These are phyloP conservation scores for Heteromurus nitidus DNA, from an alignment of 2,888 invertebrate species.

Conservation along the genomic window DNA sequence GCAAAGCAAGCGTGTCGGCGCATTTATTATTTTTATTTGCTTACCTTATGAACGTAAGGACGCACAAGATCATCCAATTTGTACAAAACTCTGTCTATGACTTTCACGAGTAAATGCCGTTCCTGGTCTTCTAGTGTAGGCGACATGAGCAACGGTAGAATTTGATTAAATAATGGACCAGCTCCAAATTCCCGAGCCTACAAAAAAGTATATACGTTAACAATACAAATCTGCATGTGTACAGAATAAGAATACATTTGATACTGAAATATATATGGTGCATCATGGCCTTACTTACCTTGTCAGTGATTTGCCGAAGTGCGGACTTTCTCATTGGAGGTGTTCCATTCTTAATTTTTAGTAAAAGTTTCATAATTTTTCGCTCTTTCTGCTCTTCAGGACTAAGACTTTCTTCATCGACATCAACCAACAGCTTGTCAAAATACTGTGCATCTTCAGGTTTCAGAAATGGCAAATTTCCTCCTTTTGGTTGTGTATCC, in stretches of 20 bases:
- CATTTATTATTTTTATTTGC: too few relatives aligned
- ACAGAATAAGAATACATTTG: too few relatives aligned
- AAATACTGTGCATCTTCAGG: conserved; percentile 99
- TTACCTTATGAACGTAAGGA: conserved; percentile 97
- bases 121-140: conserved; percentile 99
- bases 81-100: conserved; percentile 98
- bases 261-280: too few relatives aligned
- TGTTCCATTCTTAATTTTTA: conserved; percentile 99
- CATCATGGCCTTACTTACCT: conserved; percentile 76
- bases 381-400: conserved; percentile 99
- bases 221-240: background rate
- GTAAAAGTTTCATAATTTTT: conserved; percentile 97
- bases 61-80: conserved; percentile 98
- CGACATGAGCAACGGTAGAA: conserved; percentile 98
- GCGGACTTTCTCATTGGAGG: conserved; percentile 99
- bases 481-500: conserved; percentile 96
- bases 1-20: too few relatives aligned
- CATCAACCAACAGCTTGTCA: conserved; percentile 97
- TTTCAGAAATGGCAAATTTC: conserved; percentile 98
- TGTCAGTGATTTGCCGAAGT: conserved; percentile 97
- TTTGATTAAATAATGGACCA: conserved; percentile 99
- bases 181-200: conserved; percentile 96
- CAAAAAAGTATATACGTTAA: conserved; percentile 13
- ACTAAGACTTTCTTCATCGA: conserved; percentile 95
- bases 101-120: conserved; percentile 97